Base-by-base conservation (phyloP, 2,797 vertebrate species). In the Neopelma chrysocephalum region DNA sequence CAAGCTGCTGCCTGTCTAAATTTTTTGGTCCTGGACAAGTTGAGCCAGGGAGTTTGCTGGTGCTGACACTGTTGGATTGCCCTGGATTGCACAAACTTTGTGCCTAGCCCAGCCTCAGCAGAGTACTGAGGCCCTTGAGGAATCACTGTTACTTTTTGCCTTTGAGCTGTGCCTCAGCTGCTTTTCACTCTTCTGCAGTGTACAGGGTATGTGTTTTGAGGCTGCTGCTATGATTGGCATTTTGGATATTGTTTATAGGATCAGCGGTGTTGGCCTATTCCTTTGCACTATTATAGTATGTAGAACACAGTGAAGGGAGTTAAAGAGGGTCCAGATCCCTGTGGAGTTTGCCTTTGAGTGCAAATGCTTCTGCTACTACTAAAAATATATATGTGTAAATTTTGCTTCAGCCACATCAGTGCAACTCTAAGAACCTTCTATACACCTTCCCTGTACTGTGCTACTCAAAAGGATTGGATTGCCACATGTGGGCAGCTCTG, bases 391-490 rank as follows among this genome's bases (percentile, higher is more conserved):
- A n/a, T 26, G 31, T n/a, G 31, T 73, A 95, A 53, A 76, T 77
- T 80, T 87, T 85, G 6, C 58, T 93, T 56, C 48, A 76, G 38
- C 32, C 26, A 17, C 1, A 3, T 65, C 61, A 66, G 8, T 54
- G 61, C 29, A 72, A 36, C 38, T 82, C 56, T 73, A 53, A 86
- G 64, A 65, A 18, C 23, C 16, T 82, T 84, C 42, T 58, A 0
- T 76, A 71, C 42, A 68, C 48, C 22, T 75, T 78, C 34, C 53
- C 57, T 76, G 17, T 50, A 51, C 34, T 20, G 8, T 1, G 1
- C 45, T 81, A 5, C 70, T 87, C 58, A 71, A 91, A 92, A 92
- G 54, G 62, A 34, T 31, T n/a, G 25, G 45, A 87, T 56, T 87
- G 70, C 58, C 42, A 61, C 50, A 47, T 42, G 18, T 75, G 32